Base-by-base conservation (phyloP, 2,888 invertebrate species). In the Lathronympha strigana region DNA sequence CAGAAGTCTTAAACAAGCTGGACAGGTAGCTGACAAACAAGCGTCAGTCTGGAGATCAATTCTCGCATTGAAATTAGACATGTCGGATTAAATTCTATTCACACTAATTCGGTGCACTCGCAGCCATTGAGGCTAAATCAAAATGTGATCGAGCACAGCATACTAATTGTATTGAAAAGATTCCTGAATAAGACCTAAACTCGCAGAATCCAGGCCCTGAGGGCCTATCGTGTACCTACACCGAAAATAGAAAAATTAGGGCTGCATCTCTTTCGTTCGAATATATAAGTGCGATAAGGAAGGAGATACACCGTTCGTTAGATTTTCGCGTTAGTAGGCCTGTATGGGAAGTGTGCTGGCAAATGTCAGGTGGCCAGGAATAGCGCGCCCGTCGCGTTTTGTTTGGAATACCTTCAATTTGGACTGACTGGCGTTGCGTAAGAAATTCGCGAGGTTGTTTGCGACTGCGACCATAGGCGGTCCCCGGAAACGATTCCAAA, bases 341-440 rank as follows among this genome's bases (percentile, higher is more conserved):
- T n/a, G 57, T 51, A 50, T 50, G 58, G 63, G 54, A 63, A 60
- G 66, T 60, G 66, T 43, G 55, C 68, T 62, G 68, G 68, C 61
- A 68, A 68, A 68, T 68, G 68, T 68, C 68, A 68, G 61, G 25
- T 57, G 15, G 66, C 66, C 62, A 53, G 58, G 62, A 68, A 68
- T 68, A 68, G 66, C 43, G 61, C 53, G 15, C 36, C 50, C 68
- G 66, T 66, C 62, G 47, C 47, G 53, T 51, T 68, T 68, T 68
- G 62, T 66, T 68, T 66, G 61, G 66, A 43, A 68, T 68, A 53
- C 66, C 64, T 55, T 49, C 43, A 45, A 45, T 54, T 53, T 40
- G 66, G 40, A 55, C 33, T 33, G 66, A 40, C 51, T 45, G 28
- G 50, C 55, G 55, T 43, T 51, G 61, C 58, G 54, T 64, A 45